phyloP scores from a whole-genome alignment of 2,797 vertebrate genomes.

The Telmatherina bonti region DNA sequence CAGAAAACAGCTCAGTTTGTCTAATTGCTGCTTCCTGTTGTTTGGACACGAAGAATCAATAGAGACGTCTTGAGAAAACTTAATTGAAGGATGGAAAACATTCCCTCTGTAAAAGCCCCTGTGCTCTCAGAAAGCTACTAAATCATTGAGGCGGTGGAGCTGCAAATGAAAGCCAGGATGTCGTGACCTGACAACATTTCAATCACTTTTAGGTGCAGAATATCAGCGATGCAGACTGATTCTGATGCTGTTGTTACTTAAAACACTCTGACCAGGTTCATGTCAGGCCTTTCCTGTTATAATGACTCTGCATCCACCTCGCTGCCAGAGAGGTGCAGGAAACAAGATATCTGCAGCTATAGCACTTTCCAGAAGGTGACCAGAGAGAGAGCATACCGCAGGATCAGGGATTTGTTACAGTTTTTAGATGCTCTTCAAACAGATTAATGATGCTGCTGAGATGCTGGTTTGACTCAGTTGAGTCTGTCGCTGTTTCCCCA shows the following conservation, averaged over 20 bases:
- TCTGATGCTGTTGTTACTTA: too few relatives aligned
- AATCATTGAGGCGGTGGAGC: neutral
- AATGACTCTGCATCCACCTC: slow-evolving; percentile 22
- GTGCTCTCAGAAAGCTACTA: slow-evolving; percentile 30
- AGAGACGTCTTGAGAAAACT: slow-evolving; percentile 13
- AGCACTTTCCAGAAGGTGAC: slow-evolving; percentile 52
- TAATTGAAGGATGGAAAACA: slow-evolving; percentile 22
- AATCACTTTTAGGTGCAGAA: neutral
- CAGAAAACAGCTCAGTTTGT: slow-evolving; percentile 15
- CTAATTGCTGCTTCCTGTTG: slow-evolving; percentile 11
- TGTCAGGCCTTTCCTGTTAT: neutral
- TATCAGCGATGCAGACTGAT: neutral
- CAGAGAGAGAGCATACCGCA: slow-evolving; percentile 2
- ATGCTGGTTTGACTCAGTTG: too few relatives aligned
- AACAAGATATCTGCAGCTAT: slow-evolving; percentile 49
- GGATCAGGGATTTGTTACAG: neutral
- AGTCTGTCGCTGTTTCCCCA: neutral
- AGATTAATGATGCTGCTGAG: slow-evolving; percentile 9
- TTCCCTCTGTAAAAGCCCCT: slow-evolving; percentile 3
- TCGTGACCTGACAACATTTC: slow-evolving; percentile 3
- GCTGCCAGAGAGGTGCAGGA: slow-evolving; percentile 23
- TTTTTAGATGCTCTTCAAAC: slow-evolving; percentile 4
- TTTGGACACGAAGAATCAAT: slow-evolving; percentile 36
- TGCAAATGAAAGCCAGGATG: slow-evolving; percentile 4
- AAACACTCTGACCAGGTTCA: neutral